phyloP scores from a whole-genome alignment of 53 echinoderm and acorn worm species.

The Echinometra lucunter region DNA sequence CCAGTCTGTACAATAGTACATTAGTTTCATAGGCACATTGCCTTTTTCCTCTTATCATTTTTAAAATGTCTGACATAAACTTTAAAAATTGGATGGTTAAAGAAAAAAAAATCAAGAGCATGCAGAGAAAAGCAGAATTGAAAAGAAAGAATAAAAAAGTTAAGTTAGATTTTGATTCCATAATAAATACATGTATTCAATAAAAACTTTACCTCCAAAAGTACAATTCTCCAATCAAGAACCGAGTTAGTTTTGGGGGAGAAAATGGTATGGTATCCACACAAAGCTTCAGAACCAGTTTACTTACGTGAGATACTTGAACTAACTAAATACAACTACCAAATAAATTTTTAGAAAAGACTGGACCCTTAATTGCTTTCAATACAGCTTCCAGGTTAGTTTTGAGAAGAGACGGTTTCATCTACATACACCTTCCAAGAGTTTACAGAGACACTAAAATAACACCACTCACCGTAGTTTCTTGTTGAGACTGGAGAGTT shows the following conservation, averaged over 20 bases:
- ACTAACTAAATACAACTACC: background rate
- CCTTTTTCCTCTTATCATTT: too few species aligned
- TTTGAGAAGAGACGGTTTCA: background rate
- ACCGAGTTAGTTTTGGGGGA: too few species aligned
- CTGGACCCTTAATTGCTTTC: too few species aligned
- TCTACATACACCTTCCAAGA: background rate
- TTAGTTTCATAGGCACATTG: background rate
- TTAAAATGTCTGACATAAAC: background rate
- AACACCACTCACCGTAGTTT: slow-evolving; percentile 80
- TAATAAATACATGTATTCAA: background rate
- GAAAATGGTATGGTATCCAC: too few species aligned
- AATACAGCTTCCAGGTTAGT: background rate
- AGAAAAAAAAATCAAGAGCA: background rate
- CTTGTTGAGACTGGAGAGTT: slow-evolving; percentile 84
- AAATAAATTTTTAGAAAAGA: too few species aligned
- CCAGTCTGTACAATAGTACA: background rate
- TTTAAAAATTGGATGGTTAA: background rate
- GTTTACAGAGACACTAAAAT: background rate
- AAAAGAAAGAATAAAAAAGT: too few species aligned
- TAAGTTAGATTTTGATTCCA: too few species aligned
- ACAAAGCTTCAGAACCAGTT: too few species aligned
- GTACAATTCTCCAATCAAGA: too few species aligned
- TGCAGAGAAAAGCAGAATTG: too few species aligned
- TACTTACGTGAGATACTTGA: too few species aligned
- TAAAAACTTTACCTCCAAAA: background rate